Conservation (phyloP, 2,113 vertebrate genomes). For the Crypturellus undulatus region DNA sequence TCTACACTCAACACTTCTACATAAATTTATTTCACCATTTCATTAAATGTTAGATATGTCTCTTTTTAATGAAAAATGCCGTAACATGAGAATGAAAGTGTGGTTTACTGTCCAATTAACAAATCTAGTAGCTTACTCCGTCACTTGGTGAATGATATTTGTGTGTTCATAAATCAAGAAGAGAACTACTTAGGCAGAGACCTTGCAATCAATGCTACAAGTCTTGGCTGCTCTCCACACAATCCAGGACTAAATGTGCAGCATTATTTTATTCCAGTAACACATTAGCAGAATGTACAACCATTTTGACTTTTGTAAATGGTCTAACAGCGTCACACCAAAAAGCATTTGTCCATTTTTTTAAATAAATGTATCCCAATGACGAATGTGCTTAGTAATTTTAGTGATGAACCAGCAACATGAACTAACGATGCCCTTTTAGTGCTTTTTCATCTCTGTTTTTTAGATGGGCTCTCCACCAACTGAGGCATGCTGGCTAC, state of each 20-base stretch:
- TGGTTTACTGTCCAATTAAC: constrained; percentile 68
- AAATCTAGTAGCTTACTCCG: constrained; percentile 58
- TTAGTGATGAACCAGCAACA: constrained; percentile 40
- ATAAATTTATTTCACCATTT: constrained; percentile 42
- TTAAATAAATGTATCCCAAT: neutral
- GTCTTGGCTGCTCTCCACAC: constrained; percentile 65
- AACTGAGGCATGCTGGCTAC: neutral
- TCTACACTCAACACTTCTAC: neutral
- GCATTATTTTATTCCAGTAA: constrained; percentile 78
- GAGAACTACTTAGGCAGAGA: constrained; percentile 72
- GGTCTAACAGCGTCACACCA: constrained; percentile 25
- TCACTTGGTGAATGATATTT: constrained; percentile 71
- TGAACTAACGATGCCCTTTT: constrained; percentile 1
- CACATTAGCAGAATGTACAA: constrained; percentile 75
- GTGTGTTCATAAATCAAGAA: constrained; percentile 77
- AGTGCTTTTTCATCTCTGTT: neutral
- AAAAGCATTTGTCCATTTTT: constrained; percentile 74
- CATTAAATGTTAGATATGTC: constrained; percentile 40
- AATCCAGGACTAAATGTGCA: constrained; percentile 64
- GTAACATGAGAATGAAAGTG: constrained; percentile 47
- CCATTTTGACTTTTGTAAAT: constrained; percentile 65
- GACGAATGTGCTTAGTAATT: constrained; percentile 50
- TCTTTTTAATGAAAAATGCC: constrained; percentile 52
- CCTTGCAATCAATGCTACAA: constrained; percentile 70
- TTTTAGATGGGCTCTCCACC: neutral